Percentiles rank a stretch among this genome's conserved stretches.
phyloP scores from a whole-genome alignment of 2,797 vertebrate species.

The Lerista edwardsae region DNA sequence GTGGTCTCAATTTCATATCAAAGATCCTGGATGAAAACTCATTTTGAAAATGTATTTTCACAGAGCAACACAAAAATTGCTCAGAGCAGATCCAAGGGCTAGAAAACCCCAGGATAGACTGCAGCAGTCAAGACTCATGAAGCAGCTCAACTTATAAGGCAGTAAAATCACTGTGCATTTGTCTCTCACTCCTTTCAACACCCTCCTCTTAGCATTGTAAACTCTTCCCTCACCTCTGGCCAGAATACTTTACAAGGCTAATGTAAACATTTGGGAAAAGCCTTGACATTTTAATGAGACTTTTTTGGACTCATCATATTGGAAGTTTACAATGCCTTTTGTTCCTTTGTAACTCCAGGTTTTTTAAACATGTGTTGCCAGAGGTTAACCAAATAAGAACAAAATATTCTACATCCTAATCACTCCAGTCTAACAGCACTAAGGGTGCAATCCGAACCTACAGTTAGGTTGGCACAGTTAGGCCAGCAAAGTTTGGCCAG shows the following conservation, averaged over 20 bases:
- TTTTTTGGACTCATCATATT: background rate
- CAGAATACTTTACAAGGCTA: constrained; percentile 58
- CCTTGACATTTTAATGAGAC: constrained; percentile 50
- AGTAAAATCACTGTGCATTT: constrained; percentile 49
- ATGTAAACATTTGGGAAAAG: constrained; percentile 63
- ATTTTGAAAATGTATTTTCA: background rate
- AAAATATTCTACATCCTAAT: background rate
- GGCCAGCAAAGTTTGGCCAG: too few relatives aligned
- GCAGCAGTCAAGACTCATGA: background rate
- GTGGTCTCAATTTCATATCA: background rate
- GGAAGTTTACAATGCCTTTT: background rate
- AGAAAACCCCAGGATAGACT: constrained; percentile 15
- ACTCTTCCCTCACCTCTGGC: constrained; percentile 55
- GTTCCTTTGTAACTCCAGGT: background rate
- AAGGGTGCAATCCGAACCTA: too few relatives aligned
- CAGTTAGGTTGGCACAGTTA: too few relatives aligned
- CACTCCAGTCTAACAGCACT: background rate
- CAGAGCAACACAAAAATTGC: constrained; percentile 56
- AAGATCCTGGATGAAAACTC: too few relatives aligned
- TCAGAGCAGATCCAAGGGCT: background rate
- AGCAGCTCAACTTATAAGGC: constrained; percentile 9
- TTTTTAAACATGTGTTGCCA: background rate
- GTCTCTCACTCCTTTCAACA: background rate
- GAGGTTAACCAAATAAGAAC: background rate
- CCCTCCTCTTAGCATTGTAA: constrained; percentile 64